These are phyloP conservation scores for Myanophis thanlyinensis DNA, from an alignment of 2,113 vertebrate species.

Conservation along the genomic window DNA sequence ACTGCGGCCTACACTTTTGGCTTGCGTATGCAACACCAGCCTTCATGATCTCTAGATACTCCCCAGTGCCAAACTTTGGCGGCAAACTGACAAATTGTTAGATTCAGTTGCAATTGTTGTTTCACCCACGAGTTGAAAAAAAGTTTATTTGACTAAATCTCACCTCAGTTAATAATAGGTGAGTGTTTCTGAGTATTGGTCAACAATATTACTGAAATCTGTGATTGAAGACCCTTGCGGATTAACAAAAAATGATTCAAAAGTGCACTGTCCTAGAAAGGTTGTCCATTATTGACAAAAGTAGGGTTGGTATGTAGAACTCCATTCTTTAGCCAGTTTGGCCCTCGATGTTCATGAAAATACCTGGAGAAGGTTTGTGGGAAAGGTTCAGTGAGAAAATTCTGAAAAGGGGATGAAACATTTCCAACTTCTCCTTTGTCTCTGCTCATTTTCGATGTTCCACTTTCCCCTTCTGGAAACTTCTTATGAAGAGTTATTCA, in stretches of 20 bases:
- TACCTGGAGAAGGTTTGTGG: background rate
- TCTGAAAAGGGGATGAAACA: background rate
- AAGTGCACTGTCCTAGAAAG: background rate
- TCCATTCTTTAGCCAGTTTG: background rate
- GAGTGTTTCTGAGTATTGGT: background rate
- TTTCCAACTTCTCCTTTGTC: background rate
- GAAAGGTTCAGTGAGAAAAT: background rate
- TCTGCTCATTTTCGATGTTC: background rate
- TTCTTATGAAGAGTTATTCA: background rate
- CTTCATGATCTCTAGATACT: background rate
- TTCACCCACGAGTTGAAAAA: background rate
- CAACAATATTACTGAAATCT: background rate
- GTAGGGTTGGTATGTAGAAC: background rate
- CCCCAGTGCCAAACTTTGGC: background rate
- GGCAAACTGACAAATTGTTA: background rate
- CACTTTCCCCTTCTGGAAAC: background rate
- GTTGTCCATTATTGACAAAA: background rate
- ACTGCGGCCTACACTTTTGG: background rate
- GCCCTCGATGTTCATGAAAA: background rate
- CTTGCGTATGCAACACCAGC: background rate
- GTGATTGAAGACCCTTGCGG: background rate
- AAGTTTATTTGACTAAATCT: background rate
- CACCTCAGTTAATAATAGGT: background rate
- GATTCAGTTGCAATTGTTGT: background rate
- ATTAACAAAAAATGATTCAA: background rate